These are phyloP conservation scores for Takifugu bimaculatus DNA, from an alignment of 2,113 vertebrate genomes.

Conservation along the genomic window DNA sequence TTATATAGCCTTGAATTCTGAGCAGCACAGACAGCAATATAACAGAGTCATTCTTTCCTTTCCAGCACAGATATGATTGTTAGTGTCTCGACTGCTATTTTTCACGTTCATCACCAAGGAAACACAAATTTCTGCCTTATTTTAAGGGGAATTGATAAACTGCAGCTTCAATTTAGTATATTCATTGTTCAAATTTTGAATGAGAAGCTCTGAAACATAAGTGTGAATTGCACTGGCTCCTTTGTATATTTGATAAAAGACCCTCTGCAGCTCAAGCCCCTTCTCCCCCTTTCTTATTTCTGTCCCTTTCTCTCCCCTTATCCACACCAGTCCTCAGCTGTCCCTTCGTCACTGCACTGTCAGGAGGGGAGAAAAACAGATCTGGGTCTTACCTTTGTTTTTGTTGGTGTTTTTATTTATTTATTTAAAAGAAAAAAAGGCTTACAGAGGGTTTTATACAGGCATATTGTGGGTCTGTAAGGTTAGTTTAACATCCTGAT, in stretches of 20 bases:
- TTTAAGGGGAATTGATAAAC: background rate
- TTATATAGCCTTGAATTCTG: too few species aligned
- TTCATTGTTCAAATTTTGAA: background rate
- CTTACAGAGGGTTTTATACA: too few species aligned
- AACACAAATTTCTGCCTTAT: background rate
- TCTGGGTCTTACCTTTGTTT: slow-evolving; percentile 35
- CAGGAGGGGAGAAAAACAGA: slow-evolving; percentile 47
- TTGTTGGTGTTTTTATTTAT: background rate
- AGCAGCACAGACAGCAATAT: too few species aligned
- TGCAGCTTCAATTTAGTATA: background rate
- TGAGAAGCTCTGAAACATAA: slow-evolving; percentile 1
- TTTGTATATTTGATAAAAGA: slow-evolving; percentile 42
- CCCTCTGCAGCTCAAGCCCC: slow-evolving; percentile 57
- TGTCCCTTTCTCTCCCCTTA: slow-evolving; percentile 12
- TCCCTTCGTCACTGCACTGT: slow-evolving; percentile 24
- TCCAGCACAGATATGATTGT: too few species aligned
- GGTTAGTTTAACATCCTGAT: background rate
- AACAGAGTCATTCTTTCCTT: too few species aligned
- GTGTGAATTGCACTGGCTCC: slow-evolving; percentile 9
- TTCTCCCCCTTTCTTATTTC: slow-evolving; percentile 23
- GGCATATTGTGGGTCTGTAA: background rate
- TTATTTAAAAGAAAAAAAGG: background rate
- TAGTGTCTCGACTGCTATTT: too few species aligned
- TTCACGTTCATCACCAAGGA: too few species aligned
- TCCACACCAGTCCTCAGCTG: slow-evolving; percentile 11